Conservation (phyloP, 2,888 invertebrate genomes). For the Cosmia pyralina region DNA sequence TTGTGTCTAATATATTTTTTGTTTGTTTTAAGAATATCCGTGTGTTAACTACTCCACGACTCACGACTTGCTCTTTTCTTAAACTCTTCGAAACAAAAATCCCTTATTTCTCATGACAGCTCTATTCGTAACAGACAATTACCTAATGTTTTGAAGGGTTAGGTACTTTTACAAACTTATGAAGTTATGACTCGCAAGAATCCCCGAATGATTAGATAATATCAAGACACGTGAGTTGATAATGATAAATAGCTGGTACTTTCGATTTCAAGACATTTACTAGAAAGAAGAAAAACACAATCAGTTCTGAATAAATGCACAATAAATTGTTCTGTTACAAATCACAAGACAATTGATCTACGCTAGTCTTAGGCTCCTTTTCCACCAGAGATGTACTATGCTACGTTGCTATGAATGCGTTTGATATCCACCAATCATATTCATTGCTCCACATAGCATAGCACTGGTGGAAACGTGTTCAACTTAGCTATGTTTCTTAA, state of each 20-base stretch:
- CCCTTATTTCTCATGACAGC: not conserved
- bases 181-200: slow-evolving; percentile 33
- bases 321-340: slow-evolving; percentile 54
- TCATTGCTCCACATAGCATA: no score
- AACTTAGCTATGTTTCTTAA: no score
- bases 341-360: slow-evolving; percentile 56
- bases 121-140: not conserved
- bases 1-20: not conserved
- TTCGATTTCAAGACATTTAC: slow-evolving; percentile 16
- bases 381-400: no score
- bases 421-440: no score
- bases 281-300: slow-evolving; percentile 26
- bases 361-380: slow-evolving; percentile 38
- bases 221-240: slow-evolving; percentile 14
- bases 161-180: not conserved
- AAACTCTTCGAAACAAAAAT: not conserved
- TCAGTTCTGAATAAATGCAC: slow-evolving; percentile 33
- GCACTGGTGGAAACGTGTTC: no score
- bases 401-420: no score
- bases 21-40: not conserved
- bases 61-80: slow-evolving; percentile 10
- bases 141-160: not conserved
- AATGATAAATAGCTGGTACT: slow-evolving; percentile 24
- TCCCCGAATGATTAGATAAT: slow-evolving; percentile 21
- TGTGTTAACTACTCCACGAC: slow-evolving; percentile 20